Conservation (phyloP, 1,140 invertebrate genomes). For the Psix sp. region DNA sequence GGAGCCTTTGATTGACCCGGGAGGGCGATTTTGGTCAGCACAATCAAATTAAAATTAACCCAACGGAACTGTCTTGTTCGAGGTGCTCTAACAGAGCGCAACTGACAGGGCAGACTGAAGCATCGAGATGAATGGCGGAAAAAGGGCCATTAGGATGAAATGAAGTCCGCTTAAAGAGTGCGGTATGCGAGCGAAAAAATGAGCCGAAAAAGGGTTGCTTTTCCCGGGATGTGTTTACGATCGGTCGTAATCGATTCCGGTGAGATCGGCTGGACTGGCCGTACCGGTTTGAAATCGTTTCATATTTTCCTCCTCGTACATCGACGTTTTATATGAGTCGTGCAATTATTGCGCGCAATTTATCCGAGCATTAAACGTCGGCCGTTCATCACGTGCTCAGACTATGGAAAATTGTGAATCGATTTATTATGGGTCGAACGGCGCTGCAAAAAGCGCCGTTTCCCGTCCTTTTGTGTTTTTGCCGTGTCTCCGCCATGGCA, state of each 20-base stretch:
- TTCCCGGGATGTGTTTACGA: slow-evolving; percentile 59
- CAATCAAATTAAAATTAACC: slow-evolving; percentile 31
- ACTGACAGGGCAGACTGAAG: too few relatives aligned
- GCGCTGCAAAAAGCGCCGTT: slow-evolving; percentile 15
- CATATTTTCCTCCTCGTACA: slow-evolving; percentile 45
- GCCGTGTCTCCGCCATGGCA: neutral
- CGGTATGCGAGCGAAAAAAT: slow-evolving; percentile 52
- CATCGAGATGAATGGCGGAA: too few relatives aligned
- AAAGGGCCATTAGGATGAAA: slow-evolving; percentile 55
- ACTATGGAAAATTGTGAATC: slow-evolving; percentile 52
- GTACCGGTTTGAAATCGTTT: slow-evolving; percentile 52
- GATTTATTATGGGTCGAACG: slow-evolving; percentile 40
- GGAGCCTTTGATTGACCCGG: slow-evolving; percentile 22
- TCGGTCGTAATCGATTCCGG: slow-evolving; percentile 62
- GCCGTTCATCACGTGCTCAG: slow-evolving; percentile 45
- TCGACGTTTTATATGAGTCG: slow-evolving; percentile 33
- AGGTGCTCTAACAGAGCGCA: too few relatives aligned
- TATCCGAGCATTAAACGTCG: slow-evolving; percentile 45
- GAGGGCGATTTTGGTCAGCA: slow-evolving; percentile 4
- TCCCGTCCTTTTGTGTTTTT: slow-evolving; percentile 42
- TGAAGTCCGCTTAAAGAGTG: slow-evolving; percentile 47
- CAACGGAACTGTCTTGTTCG: slow-evolving; percentile 10
- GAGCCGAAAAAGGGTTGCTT: slow-evolving; percentile 45
- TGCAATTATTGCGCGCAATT: slow-evolving; percentile 38
- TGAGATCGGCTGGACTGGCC: slow-evolving; percentile 48